Evolutionary conservation across 2,888 invertebrate species (phyloP), one percentile per base, ranked within the genome.

Genomic region (Monoplex corrugatus): DNA sequence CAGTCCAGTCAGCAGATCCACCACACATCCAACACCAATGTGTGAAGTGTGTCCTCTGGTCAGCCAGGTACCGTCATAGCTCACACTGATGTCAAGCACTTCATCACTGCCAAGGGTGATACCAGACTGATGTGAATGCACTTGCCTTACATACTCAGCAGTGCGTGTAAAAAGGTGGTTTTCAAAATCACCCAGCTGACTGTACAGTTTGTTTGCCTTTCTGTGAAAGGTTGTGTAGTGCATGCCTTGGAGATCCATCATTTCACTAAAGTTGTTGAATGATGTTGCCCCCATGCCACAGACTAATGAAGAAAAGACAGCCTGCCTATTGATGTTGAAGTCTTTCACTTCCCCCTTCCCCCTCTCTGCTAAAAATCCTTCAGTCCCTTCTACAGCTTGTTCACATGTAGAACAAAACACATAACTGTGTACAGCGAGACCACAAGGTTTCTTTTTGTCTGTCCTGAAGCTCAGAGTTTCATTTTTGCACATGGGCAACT

Each of bases 1-100:
- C 57, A 57, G 57, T 57, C 84, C 87, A 16, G 86, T 89, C 63
- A 86, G 80, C n/a, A 86, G 50, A 44, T 89, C 86, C 8, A 86
- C 75, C 32, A 89, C 86, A 82, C 89, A 78, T 10, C 68, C 89
- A 8, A 89, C 40, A 13, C 89, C 86, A n/a, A 86, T 86, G 13
- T 75, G 86, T 6, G 89, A 80, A 8, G 40, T 86, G 80, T 89
- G 89, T 57, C 57, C 57, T 28, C 57, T 57, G 28, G 57, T 57
- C 57, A 2, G 57, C 57, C 57, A 57, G 57, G 57, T 57, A 28
- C 57, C 57, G 28, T 57, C 57, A 57, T 23, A 57, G 57, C 57
- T 57, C 19, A 57, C 57, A 57, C 57, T 57, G 28, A 57, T 57
- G 57, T 57, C 57, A 16, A 57, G 57, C 1, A 57, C 57, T 10